These are phyloP conservation scores for Morelia viridis DNA, from an alignment of 2,797 vertebrate species.

Conservation along the genomic window DNA sequence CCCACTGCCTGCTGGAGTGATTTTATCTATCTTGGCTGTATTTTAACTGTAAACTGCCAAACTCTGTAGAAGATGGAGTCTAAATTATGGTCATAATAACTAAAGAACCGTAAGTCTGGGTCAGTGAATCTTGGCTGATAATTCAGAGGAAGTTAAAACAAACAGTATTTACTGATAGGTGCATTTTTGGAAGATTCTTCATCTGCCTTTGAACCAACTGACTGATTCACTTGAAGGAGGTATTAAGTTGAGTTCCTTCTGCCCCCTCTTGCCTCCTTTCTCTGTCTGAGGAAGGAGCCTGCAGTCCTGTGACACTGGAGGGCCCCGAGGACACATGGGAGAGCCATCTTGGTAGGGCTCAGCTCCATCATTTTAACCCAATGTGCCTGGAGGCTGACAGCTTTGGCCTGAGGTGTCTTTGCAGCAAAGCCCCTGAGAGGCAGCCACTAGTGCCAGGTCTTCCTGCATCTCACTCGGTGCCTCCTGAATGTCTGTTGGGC, in stretches of 20 bases:
- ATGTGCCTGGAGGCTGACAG: neutral
- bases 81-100: neutral
- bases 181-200: neutral
- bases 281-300: neutral
- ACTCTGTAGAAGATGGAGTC: neutral
- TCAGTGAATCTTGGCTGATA: neutral
- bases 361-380: neutral
- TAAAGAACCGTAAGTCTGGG: neutral
- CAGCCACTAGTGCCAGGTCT: neutral
- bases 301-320: neutral
- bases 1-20: no score
- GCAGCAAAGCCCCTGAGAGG: neutral
- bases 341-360: neutral
- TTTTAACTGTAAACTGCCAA: neutral
- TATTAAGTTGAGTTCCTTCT: no score
- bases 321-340: slow-evolving; percentile 1
- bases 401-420: neutral
- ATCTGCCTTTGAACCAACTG: neutral
- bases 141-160: neutral
- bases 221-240: neutral
- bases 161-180: neutral
- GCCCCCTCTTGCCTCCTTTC: no score
- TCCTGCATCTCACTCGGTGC: no score
- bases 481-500: no score
- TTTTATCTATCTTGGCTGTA: no score